Conservation (phyloP, 1,140 invertebrate genomes). For the Hylyphantes graminicola region DNA sequence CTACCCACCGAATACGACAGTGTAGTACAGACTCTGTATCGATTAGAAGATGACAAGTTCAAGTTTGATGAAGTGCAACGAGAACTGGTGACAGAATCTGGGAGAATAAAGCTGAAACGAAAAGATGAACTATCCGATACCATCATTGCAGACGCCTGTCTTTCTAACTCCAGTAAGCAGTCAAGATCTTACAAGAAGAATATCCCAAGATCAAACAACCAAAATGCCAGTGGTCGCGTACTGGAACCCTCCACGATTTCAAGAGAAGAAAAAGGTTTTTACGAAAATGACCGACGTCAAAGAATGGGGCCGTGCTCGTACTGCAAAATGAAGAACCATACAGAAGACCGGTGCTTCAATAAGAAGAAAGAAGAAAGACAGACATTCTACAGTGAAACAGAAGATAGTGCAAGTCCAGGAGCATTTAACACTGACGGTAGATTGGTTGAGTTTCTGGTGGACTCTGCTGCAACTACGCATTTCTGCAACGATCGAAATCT, state of each 20-base stretch:
- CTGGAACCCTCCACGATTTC: background rate
- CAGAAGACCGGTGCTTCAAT: background rate
- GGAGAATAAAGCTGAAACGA: background rate
- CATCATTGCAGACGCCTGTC: no score
- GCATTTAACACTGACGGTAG: background rate
- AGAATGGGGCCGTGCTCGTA: background rate
- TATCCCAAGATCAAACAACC: background rate
- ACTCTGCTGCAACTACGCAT: background rate
- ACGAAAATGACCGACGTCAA: no score
- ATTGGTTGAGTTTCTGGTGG: background rate
- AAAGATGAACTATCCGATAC: background rate
- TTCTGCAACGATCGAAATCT: background rate
- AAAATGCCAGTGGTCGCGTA: background rate
- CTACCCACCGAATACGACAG: background rate
- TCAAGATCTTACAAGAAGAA: no score
- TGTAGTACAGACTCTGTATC: background rate
- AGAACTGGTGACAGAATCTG: constrained; percentile 4
- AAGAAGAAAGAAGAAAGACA: background rate
- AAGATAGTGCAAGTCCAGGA: background rate
- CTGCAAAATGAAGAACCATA: background rate
- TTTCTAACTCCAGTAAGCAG: background rate
- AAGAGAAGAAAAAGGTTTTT: background rate
- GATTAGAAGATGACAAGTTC: background rate
- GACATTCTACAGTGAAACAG: background rate
- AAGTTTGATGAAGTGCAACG: background rate